A percentile compares a stretch with the other conserved stretches of the same genome.
These are phyloP conservation scores for Nycticorax nycticorax DNA, from an alignment of 2,113 vertebrate genomes.

Conservation along the genomic window DNA sequence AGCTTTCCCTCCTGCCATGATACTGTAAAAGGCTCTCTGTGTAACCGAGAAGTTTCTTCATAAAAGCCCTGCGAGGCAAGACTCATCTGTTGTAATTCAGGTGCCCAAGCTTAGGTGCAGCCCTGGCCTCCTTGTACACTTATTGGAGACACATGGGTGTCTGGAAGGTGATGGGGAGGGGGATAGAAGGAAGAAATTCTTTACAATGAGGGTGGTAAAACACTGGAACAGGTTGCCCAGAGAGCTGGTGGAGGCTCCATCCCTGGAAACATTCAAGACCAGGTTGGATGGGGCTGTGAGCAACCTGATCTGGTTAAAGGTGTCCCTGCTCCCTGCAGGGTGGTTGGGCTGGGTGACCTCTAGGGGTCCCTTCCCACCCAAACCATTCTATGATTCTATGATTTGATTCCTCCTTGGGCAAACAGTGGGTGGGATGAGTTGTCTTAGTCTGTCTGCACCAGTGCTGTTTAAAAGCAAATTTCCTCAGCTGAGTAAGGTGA, in stretches of 20 bases:
- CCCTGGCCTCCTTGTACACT: not conserved
- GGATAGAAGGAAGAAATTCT: too few relatives aligned
- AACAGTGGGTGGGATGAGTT: not conserved
- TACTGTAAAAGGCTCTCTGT: rapidly evolving
- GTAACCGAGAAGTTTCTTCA: not conserved
- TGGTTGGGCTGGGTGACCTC: too few relatives aligned
- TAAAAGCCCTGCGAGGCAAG: not conserved
- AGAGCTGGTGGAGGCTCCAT: too few relatives aligned
- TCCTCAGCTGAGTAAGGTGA: not conserved
- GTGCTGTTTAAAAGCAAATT: not conserved
- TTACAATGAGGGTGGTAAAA: too few relatives aligned
- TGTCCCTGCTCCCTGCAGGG: too few relatives aligned
- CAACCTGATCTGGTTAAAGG: too few relatives aligned
- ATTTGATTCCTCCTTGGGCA: rapidly evolving
- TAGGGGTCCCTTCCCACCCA: too few relatives aligned
- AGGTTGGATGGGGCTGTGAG: too few relatives aligned
- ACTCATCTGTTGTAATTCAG: not conserved
- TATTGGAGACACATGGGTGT: rapidly evolving
- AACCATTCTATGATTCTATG: too few relatives aligned
- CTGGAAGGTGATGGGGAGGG: not conserved
- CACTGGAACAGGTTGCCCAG: too few relatives aligned
- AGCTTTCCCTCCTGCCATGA: not conserved
- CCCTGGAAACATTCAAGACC: too few relatives aligned
- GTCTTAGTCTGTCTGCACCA: not conserved
- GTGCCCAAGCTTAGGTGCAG: not conserved